A percentile compares a stretch with the other conserved stretches of the same genome.
Evolutionary conservation across 1,140 invertebrate genomes (phyloP).

Genomic region (Nebria ingens): DNA sequence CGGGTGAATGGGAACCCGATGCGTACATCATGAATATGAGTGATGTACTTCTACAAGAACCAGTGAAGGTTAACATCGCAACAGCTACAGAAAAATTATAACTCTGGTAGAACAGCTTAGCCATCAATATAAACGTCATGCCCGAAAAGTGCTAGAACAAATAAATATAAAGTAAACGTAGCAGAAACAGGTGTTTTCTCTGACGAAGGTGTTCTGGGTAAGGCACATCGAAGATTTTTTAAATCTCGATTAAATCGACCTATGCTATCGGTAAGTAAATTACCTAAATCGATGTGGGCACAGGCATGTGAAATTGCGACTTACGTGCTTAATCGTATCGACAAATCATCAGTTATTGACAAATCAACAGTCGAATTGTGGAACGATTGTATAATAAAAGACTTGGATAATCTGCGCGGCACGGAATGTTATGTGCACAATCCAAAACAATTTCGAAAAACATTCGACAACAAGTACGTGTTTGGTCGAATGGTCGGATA

Average conservation of each 20-base stretch:
- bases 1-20: background rate
- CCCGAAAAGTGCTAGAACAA: slow-evolving; percentile 15
- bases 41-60: background rate
- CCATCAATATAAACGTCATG: slow-evolving; percentile 21
- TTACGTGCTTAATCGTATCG: slow-evolving; percentile 30
- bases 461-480: slow-evolving; percentile 21
- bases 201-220: slow-evolving; percentile 19
- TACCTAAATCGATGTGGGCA: slow-evolving; percentile 21
- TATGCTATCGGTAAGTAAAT: slow-evolving; percentile 4
- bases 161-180: slow-evolving; percentile 12
- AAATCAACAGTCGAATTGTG: slow-evolving; percentile 29
- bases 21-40: background rate
- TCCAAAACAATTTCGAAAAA: slow-evolving; percentile 21
- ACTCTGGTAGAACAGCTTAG: slow-evolving; percentile 18
- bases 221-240: slow-evolving; percentile 14
- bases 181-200: slow-evolving; percentile 16
- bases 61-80: background rate
- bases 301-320: slow-evolving; percentile 25
- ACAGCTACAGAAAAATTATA: background rate
- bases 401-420: slow-evolving; percentile 16
- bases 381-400: slow-evolving; percentile 15
- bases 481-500: slow-evolving; percentile 24
- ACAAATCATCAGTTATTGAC: slow-evolving; percentile 17
- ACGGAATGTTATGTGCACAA: slow-evolving; percentile 21
- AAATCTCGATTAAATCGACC: background rate